These are phyloP conservation scores for Hoplodrina ambigua DNA, from an alignment of 2,888 invertebrate genomes.

Conservation along the genomic window DNA sequence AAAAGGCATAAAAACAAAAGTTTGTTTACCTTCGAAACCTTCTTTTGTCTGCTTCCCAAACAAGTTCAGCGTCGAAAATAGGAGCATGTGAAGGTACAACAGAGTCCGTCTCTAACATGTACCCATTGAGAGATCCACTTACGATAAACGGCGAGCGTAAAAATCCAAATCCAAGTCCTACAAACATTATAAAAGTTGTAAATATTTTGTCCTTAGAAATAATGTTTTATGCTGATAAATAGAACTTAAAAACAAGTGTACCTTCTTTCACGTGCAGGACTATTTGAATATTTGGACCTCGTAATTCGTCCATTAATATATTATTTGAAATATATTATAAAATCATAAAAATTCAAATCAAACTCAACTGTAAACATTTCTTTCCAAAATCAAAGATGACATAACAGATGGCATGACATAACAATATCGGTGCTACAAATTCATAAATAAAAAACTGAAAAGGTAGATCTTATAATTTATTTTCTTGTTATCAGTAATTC, in stretches of 20 bases:
- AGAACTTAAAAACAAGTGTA: constrained; percentile 57
- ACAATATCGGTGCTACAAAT: constrained; percentile 32
- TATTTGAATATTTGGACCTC: constrained; percentile 92
- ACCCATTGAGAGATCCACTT: constrained; percentile 91
- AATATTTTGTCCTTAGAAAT: not conserved
- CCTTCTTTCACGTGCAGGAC: constrained; percentile 93
- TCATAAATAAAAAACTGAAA: constrained; percentile 6
- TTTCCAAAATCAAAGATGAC: constrained; percentile 73
- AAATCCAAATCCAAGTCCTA: constrained; percentile 91
- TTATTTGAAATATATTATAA: constrained; percentile 64
- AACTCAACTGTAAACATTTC: constrained; percentile 78
- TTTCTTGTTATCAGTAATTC: too few relatives aligned
- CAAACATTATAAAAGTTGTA: constrained; percentile 31
- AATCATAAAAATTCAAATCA: constrained; percentile 74
- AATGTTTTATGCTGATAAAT: not conserved
- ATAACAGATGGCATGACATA: constrained; percentile 9
- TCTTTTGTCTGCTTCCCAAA: constrained; percentile 94
- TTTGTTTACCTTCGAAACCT: constrained; percentile 91
- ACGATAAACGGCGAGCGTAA: constrained; percentile 89
- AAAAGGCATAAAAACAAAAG: constrained; percentile 28
- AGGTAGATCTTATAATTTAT: too few relatives aligned
- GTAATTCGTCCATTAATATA: constrained; percentile 91
- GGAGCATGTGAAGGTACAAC: constrained; percentile 90
- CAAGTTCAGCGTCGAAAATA: constrained; percentile 93
- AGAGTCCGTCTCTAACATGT: constrained; percentile 92